phyloP scores from a whole-genome alignment of 1,140 invertebrate genomes.

The Diplogasteroides magnus region DNA sequence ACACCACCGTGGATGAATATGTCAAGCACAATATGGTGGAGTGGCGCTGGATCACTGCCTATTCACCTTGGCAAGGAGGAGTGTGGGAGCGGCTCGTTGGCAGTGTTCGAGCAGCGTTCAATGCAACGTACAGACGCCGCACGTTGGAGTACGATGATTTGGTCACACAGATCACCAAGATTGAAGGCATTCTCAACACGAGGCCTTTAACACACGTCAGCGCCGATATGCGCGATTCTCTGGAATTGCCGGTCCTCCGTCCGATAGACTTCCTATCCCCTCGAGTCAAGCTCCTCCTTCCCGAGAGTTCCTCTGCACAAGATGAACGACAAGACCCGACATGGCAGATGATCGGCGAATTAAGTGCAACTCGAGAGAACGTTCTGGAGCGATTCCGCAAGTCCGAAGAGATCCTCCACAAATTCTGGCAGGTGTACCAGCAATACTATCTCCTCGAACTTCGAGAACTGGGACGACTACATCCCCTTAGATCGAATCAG shows the following conservation, averaged over 20 bases:
- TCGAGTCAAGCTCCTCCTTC: no score
- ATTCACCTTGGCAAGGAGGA: slow-evolving; percentile 57
- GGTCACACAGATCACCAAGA: slow-evolving; percentile 35
- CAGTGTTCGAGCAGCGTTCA: slow-evolving; percentile 39
- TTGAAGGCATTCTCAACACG: slow-evolving; percentile 30
- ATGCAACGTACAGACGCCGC: slow-evolving; percentile 44
- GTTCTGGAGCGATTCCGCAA: neutral
- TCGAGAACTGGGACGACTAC: neutral
- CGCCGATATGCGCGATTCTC: neutral
- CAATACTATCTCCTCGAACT: neutral
- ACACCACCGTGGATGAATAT: slow-evolving; percentile 13
- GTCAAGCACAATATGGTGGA: slow-evolving; percentile 10
- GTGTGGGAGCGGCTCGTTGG: slow-evolving; percentile 56
- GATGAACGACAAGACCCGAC: no score
- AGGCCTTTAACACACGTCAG: slow-evolving; percentile 27
- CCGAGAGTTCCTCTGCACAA: no score
- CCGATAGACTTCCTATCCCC: slow-evolving; percentile 15
- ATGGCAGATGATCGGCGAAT: neutral
- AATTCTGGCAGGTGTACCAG: slow-evolving; percentile 1
- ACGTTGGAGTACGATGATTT: slow-evolving; percentile 31
- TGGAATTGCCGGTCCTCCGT: neutral
- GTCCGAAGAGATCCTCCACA: no score
- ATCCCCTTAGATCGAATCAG: neutral
- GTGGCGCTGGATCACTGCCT: slow-evolving; percentile 56
- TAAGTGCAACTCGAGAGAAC: neutral